Base-by-base conservation (phyloP, 1,140 invertebrate genomes). In the Chlorops oryzae region DNA sequence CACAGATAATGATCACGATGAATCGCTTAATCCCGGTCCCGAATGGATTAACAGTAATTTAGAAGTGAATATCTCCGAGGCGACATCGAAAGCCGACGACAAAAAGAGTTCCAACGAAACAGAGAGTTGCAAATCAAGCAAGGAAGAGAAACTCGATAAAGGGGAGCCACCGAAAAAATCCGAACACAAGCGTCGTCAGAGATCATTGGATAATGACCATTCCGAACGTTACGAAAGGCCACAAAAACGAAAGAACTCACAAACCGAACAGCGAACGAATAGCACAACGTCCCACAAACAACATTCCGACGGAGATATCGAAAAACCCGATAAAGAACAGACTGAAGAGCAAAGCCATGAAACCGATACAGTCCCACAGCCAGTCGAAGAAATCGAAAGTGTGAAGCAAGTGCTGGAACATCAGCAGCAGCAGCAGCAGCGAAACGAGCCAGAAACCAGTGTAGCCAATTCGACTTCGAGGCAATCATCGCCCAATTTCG, bases 371-470 rank as follows among this genome's bases (percentile, higher is more conserved):
- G 35, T 69, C 50, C 61, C 65, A 3, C 59, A 66, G 35, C 54
- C 63, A 9, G 58, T 69, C 28, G 65, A 69, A 38, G 65, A 69
- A 59, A 69, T 69, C 5, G 65, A 69, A 50, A 65, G n/a, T n/a
- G 32, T 63, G 5, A 63, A 69, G 50, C 65, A 64, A 44, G 52
- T 3, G 47, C 39, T 6, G 54, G 59, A 24, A 57, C 23, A 50
- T 5, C 27, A 34, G 32, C 32, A 3, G 6, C 48, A 15, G 5
- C 47, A 41, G 12, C 22, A 41, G 10, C 17, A 43, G 20, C 38
- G 23, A 20, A 44, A 6, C 40, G 18, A n/a, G 23, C 21, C 28
- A 10, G 35, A 21, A 39, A 23, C 34, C 9, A 23, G 39, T 22
- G 27, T 34, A 17, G 12, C 46, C 20, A 32, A 24, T 13, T 25